These are phyloP conservation scores for Ceyx melanurus DNA, from an alignment of 2,113 vertebrate species.

Conservation along the genomic window DNA sequence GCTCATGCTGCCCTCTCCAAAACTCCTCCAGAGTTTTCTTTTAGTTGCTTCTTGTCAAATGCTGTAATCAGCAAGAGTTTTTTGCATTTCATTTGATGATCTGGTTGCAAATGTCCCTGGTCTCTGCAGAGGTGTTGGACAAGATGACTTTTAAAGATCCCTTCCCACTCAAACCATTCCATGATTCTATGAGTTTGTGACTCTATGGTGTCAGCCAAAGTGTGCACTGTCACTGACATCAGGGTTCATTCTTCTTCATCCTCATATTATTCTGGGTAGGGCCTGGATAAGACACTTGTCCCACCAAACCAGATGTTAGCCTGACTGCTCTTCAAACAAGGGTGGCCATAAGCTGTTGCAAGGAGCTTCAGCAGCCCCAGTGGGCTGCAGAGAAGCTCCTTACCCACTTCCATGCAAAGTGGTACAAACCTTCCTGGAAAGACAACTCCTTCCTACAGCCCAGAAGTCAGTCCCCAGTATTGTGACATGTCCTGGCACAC, in stretches of 20 bases:
- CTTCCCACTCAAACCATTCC: background rate
- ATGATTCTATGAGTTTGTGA: background rate
- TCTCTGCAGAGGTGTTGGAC: background rate
- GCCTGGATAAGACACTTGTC: background rate
- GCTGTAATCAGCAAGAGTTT: background rate
- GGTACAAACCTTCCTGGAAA: background rate
- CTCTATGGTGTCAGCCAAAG: background rate
- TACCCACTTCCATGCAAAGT: background rate
- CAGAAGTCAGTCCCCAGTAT: background rate
- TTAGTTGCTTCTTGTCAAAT: background rate
- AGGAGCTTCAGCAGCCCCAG: background rate
- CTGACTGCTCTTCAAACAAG: rapidly evolving
- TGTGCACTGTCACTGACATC: rapidly evolving
- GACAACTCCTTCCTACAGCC: background rate
- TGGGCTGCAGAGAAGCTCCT: no score
- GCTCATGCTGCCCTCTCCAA: background rate
- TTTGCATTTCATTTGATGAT: background rate
- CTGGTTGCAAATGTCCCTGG: background rate
- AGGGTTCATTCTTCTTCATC: background rate
- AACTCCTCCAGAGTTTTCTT: background rate
- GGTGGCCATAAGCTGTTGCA: background rate
- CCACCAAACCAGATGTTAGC: background rate
- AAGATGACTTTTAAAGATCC: background rate
- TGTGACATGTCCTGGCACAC: rapidly evolving
- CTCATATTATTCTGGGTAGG: background rate